Percentiles rank a stretch among this genome's conserved stretches.
These are phyloP conservation scores for Leptopilina clavipes DNA, from an alignment of 1,140 invertebrate species.

Conservation along the genomic window DNA sequence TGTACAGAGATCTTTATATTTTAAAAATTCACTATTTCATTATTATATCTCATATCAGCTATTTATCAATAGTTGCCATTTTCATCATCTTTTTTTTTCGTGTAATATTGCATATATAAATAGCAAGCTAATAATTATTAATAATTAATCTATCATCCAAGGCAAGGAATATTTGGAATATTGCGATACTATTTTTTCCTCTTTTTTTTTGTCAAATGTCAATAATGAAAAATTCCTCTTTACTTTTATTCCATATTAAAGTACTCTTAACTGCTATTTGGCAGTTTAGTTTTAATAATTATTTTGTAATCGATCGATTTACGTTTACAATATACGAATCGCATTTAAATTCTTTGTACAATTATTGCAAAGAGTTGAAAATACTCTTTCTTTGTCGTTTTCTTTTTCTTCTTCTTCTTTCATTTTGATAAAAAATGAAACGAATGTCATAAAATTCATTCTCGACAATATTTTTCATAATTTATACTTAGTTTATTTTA, in stretches of 20 bases:
- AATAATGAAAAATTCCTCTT: constrained; percentile 32
- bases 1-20: constrained; percentile 24
- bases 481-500: background rate
- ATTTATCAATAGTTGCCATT: constrained; percentile 37
- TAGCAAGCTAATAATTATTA: constrained; percentile 2
- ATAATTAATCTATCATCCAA: constrained; percentile 27
- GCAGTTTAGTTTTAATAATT: constrained; percentile 13
- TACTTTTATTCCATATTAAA: constrained; percentile 16
- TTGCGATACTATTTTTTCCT: constrained; percentile 4
- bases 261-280: constrained; percentile 40
- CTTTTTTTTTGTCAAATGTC: background rate
- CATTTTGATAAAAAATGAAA: background rate
- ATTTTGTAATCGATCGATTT: constrained; percentile 4
- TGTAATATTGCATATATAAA: background rate
- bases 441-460: background rate
- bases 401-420: background rate
- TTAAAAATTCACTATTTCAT: background rate
- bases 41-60: constrained; percentile 16
- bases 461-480: background rate
- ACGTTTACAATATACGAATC: background rate
- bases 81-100: background rate
- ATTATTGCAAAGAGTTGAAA: background rate
- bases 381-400: background rate
- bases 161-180: constrained; percentile 35
- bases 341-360: constrained; percentile 4